Evolutionary conservation across 2,113 vertebrate species (phyloP), one percentile per base, ranked within the genome.

Genomic region (Numida meleagris): DNA sequence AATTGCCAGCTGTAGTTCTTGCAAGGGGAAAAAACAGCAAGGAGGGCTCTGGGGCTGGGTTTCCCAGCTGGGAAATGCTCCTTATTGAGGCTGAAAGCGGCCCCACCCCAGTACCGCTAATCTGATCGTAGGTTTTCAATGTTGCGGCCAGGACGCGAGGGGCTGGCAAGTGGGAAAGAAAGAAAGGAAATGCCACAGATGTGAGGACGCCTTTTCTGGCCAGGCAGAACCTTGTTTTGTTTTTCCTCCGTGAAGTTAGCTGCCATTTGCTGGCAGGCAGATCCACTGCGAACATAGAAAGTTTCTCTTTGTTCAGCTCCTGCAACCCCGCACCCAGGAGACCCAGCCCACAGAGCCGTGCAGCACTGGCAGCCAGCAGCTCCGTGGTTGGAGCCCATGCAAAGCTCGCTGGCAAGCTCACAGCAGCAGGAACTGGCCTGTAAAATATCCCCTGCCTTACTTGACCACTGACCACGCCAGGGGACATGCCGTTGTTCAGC

Each of bases 131-230:
- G 76, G 17, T 53, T 95, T 90, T 88, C 93, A 86, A 79, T 43
- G 85, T 36, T 5, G 48, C 5, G 10, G 89, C 67, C 89, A 89
- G 96, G 87, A 92, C 46, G 1, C 76, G 65, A 24, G 88, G 88
- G 88, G 80, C 43, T 81, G 83, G 90, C 4, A 15, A 57, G 24
- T 65, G 34, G 79, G 34, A 59, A 91, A 93, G 90, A 96, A 96
- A 96, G 95, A 94, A 72, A 96, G 95, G 96, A 97, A 97, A 97
- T 96, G 94, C 96, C 96, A 95, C 63, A 76, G 94, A 87, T 91
- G 92, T 93, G 95, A 95, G 94, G 89, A 95, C 55, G n/a, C 46
- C 34, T 80, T 68, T 72, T 90, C 92, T 92, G 92, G 80, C 87
- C 0, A 2, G 84, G 81, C 48, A 9, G 59, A 33, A 53, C 72